A percentile compares a stretch with the other conserved stretches of the same genome.
Evolutionary conservation across 2,797 vertebrate genomes (phyloP).

Genomic region (Triplophysa yarkandensis): DNA sequence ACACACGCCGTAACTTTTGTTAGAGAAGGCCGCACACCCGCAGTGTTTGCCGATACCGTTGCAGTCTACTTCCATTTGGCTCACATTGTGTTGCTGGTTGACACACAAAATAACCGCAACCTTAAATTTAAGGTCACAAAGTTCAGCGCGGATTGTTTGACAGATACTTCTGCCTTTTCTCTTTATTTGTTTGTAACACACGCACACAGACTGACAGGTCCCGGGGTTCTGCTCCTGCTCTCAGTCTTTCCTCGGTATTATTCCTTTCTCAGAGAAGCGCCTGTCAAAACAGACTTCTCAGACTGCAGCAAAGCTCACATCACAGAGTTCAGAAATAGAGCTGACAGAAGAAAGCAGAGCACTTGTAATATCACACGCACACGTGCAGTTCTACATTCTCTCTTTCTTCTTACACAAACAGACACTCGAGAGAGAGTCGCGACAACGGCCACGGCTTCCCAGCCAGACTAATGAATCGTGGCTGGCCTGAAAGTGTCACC

Average conservation of each 20-base stretch:
- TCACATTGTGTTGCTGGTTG: not conserved
- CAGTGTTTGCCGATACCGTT: constrained; percentile 15
- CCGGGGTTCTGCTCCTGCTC: constrained; percentile 54
- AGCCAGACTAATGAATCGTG: constrained; percentile 56
- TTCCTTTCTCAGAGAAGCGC: constrained; percentile 68
- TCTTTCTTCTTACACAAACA: constrained; percentile 58
- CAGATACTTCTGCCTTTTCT: constrained; percentile 36
- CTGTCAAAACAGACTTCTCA: constrained; percentile 76
- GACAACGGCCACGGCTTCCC: constrained; percentile 62
- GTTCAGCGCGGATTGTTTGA: constrained; percentile 19
- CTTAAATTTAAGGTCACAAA: constrained; percentile 11
- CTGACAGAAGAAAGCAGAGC: constrained; percentile 61
- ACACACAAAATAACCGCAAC: constrained; percentile 39
- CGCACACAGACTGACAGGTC: constrained; percentile 36
- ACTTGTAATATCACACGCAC: constrained; percentile 55
- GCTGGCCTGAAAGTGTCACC: constrained; percentile 49
- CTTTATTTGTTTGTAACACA: constrained; percentile 34
- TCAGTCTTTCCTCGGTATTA: constrained; percentile 62
- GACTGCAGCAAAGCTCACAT: constrained; percentile 70
- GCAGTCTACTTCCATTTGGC: constrained; percentile 10
- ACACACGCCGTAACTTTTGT: constrained; percentile 36
- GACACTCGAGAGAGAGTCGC: constrained; percentile 34
- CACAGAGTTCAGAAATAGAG: constrained; percentile 60
- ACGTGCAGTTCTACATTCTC: constrained; percentile 25
- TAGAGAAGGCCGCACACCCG: constrained; percentile 2